Evolutionary conservation across 1,140 invertebrate genomes (phyloP), one percentile per base, ranked within the genome.

Genomic region (Theocolax elegans): DNA sequence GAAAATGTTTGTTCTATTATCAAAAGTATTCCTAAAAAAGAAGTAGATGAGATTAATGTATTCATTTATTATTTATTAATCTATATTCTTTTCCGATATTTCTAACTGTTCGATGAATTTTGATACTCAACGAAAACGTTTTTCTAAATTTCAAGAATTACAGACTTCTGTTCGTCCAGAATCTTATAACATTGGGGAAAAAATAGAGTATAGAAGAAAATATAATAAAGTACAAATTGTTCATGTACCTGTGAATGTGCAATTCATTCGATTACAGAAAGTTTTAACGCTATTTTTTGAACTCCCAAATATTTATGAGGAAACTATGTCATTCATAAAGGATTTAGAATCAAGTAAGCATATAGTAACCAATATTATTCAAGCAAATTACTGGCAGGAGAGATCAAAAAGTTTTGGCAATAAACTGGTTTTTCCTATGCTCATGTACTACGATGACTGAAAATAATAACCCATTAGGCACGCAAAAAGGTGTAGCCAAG

Each of bases 251-350:
- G 17, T 67, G 15, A 40, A 42, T 27, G 64, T 40, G 19, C 66
- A 67, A 31, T 59, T 67, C n/a, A 49, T 67, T 48, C 17, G n/a
- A 17, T 59, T 67, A 23, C 56, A 71, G 72, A 69, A 72, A 63
- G 69, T 74, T 56, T 74, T 71, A 51, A 75, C 67, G 72, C 68
- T 62, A 29, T 66, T 65, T 44, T 67, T 72, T 66, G 59, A 67
- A 71, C 65, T 76, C 29, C 58, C 68, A 56, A 64, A 53, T 21
- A 40, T 62, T 49, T 53, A 62, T 56, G 23, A 44, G 21, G 38
- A 58, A 27, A 62, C 54, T 40, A 53, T 56, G 12, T 62, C 38
- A 44, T 63, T 49, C 13, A 62, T 67, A n/a, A n/a, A n/a, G n/a
- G n/a, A n/a, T n/a, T n/a, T n/a, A n/a, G 72, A 38, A 38, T 38